Conservation (phyloP, 2,797 vertebrate genomes). For the Spinibarbus caldwelli region DNA sequence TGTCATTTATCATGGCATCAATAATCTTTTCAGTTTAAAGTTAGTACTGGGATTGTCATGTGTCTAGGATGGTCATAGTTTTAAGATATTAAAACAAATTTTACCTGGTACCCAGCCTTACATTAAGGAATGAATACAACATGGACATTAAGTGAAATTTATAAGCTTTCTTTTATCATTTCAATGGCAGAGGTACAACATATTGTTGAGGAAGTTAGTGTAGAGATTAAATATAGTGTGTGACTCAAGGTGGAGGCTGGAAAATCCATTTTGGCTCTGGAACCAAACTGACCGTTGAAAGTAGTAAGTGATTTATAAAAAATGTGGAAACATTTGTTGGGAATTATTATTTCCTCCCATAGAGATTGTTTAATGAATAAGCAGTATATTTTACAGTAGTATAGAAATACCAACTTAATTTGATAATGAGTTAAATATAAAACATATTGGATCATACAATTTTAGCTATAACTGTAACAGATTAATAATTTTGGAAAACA, state of each 20-base stretch:
- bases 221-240: constrained; percentile 44
- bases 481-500: neutral
- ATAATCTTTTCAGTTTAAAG: neutral
- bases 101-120: too few species aligned
- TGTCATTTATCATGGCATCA: neutral
- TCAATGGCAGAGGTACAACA: neutral
- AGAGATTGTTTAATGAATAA: neutral
- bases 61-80: neutral
- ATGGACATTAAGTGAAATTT: too few species aligned
- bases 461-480: neutral
- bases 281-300: constrained; percentile 50
- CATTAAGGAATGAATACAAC: neutral
- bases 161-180: neutral
- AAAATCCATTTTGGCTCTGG: constrained; percentile 59
- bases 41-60: neutral
- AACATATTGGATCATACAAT: neutral
- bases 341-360: neutral
- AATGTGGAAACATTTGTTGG: neutral
- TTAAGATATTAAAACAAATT: neutral
- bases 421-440: neutral
- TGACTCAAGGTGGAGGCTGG: constrained; percentile 41
- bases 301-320: constrained; percentile 14
- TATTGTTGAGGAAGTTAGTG: constrained; percentile 36
- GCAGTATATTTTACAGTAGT: neutral
- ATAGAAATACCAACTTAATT: neutral